Evolutionary conservation across 2,113 vertebrate species (phyloP).

Genomic region (Macquaria ambigua): DNA sequence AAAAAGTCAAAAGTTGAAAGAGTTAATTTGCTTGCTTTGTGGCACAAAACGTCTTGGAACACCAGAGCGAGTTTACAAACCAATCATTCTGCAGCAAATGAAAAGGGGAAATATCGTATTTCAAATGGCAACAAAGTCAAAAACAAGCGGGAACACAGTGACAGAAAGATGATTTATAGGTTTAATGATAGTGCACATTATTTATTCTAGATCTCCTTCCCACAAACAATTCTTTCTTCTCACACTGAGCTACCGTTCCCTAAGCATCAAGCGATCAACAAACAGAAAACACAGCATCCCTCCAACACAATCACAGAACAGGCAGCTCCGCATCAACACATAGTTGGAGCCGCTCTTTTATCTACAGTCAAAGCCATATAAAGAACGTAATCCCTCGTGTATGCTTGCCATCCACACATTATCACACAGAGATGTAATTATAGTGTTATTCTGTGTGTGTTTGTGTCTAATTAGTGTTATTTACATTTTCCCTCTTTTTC

Average conservation of each 20-base stretch:
- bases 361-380: constrained; percentile 70
- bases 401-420: constrained; percentile 70
- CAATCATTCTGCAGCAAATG: constrained; percentile 50
- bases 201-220: constrained; percentile 66
- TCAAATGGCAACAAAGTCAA: constrained; percentile 39
- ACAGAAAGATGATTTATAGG: constrained; percentile 67
- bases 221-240: constrained; percentile 60
- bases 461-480: constrained; percentile 78
- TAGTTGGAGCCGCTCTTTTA: constrained; percentile 65
- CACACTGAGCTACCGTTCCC: constrained; percentile 63
- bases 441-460: constrained; percentile 69
- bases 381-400: constrained; percentile 71
- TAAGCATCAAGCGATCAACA: constrained; percentile 73
- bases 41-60: constrained; percentile 48
- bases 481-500: constrained; percentile 69
- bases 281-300: constrained; percentile 73
- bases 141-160: constrained; percentile 47
- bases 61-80: constrained; percentile 28
- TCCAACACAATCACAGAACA: constrained; percentile 73
- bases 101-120: constrained; percentile 44
- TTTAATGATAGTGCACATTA: constrained; percentile 69
- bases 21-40: constrained; percentile 58
- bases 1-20: constrained; percentile 63
- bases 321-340: constrained; percentile 57
- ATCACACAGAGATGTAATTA: constrained; percentile 79